A percentile compares a stretch with the other conserved stretches of the same genome.
Evolutionary conservation across 2,113 vertebrate genomes (phyloP).

Genomic region (Phocoena phocoena): DNA sequence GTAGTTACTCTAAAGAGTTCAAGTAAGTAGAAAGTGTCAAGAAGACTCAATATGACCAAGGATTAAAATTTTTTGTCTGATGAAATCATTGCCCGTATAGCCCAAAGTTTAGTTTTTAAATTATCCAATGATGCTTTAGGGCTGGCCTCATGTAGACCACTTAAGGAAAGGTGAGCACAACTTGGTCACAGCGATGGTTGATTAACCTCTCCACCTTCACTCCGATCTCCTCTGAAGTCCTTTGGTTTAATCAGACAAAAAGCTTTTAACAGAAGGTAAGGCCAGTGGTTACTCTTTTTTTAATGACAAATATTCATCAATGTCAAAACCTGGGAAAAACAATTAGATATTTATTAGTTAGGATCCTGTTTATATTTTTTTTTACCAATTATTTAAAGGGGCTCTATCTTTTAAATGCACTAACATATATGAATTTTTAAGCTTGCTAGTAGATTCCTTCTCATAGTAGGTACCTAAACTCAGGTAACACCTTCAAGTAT

Average conservation of each 20-base stretch:
- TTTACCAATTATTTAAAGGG: constrained; percentile 20
- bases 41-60: neutral
- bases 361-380: neutral
- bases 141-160: neutral
- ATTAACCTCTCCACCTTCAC: neutral
- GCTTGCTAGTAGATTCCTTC: neutral
- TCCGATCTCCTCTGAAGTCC: neutral
- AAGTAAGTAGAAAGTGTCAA: neutral
- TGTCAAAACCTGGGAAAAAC: neutral
- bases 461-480: neutral
- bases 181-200: neutral
- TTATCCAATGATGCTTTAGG: neutral
- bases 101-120: neutral
- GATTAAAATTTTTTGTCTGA: neutral
- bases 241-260: neutral
- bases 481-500: constrained; percentile 17
- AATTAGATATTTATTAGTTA: neutral
- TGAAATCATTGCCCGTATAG: neutral
- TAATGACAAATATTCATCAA: neutral
- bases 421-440: neutral
- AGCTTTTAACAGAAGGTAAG: neutral
- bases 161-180: neutral
- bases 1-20: neutral
- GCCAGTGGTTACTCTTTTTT: neutral
- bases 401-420: neutral